Evolutionary conservation across 2,888 invertebrate species (phyloP).

Genomic region (Synergus umbraculus): DNA sequence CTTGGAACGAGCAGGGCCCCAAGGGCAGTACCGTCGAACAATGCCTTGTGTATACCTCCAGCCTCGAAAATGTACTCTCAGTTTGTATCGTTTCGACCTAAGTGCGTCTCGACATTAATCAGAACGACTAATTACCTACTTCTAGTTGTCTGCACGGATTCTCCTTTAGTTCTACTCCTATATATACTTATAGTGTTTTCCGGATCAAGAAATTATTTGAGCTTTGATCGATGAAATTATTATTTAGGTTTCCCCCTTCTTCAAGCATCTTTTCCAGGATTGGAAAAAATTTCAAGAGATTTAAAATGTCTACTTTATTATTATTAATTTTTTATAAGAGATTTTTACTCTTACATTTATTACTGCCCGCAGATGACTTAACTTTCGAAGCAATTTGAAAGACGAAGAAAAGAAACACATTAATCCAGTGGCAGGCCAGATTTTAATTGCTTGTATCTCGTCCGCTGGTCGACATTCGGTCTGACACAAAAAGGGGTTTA

Average conservation of each 20-base stretch:
- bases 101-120: slow-evolving; percentile 22
- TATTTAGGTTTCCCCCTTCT: too few species aligned
- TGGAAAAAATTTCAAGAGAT: too few species aligned
- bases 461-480: not conserved
- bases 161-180: not conserved
- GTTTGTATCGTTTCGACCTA: not conserved
- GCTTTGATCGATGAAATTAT: too few species aligned
- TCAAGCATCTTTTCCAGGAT: too few species aligned
- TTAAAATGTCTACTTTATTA: too few species aligned
- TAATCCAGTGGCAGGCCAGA: not conserved
- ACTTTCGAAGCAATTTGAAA: not conserved
- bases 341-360: not conserved
- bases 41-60: not conserved
- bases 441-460: slow-evolving; percentile 1
- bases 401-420: not conserved
- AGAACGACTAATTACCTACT: not conserved
- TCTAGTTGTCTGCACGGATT: not conserved
- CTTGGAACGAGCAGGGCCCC: not conserved
- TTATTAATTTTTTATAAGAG: too few species aligned
- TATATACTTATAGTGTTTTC: not conserved
- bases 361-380: not conserved
- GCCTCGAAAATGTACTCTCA: not conserved
- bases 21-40: not conserved
- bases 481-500: slow-evolving; percentile 1
- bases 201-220: not conserved